These are phyloP conservation scores for Netelia virgata DNA, from an alignment of 2,888 invertebrate genomes.

Conservation along the genomic window DNA sequence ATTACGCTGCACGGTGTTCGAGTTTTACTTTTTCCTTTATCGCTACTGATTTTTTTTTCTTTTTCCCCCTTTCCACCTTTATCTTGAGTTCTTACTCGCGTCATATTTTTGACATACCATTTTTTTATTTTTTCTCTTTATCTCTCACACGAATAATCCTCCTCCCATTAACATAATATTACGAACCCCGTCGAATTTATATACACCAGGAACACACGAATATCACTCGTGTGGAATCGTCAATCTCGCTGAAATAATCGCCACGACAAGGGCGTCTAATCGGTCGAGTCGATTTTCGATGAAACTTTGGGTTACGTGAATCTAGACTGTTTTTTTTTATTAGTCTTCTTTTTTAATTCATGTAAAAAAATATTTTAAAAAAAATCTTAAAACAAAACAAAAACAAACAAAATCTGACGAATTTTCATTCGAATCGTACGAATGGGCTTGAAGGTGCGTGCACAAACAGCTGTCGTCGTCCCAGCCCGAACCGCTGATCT, in stretches of 20 bases:
- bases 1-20: slow-evolving; percentile 82
- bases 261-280: neutral
- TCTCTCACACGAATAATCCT: slow-evolving; percentile 55
- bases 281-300: neutral
- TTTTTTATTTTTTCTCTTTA: slow-evolving; percentile 51
- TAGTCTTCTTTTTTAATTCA: slow-evolving; percentile 2
- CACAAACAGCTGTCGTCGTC: slow-evolving; percentile 89
- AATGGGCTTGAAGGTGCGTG: slow-evolving; percentile 91
- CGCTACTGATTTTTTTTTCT: slow-evolving; percentile 71
- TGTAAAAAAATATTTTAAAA: neutral
- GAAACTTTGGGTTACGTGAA: neutral
- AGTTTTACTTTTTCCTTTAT: slow-evolving; percentile 57
- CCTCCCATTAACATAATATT: slow-evolving; percentile 54
- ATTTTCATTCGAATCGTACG: slow-evolving; percentile 49
- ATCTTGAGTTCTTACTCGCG: slow-evolving; percentile 59
- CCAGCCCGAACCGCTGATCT: slow-evolving; percentile 93
- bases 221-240: neutral
- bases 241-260: neutral
- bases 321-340: neutral
- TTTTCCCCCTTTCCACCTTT: slow-evolving; percentile 63
- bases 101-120: slow-evolving; percentile 57
- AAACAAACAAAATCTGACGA: slow-evolving; percentile 36
- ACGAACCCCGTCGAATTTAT: slow-evolving; percentile 3
- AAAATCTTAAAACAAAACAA: slow-evolving; percentile 8
- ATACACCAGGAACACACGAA: neutral